A percentile compares a stretch with the other conserved stretches of the same genome.
These are phyloP conservation scores for Eulemur rubriventer DNA, from an alignment of 2,797 vertebrate genomes.

Conservation along the genomic window DNA sequence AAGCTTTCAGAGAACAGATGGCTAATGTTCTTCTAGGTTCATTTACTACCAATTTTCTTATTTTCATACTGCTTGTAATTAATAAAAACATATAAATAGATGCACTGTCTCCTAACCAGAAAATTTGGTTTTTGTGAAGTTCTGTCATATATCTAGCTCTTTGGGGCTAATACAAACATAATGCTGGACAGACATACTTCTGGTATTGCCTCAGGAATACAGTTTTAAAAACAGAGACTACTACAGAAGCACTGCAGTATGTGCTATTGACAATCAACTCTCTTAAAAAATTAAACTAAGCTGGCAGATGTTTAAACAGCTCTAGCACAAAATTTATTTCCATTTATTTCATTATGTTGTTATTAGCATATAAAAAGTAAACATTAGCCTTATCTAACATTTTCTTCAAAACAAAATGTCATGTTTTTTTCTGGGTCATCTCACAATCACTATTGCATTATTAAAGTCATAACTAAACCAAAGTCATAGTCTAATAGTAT, in stretches of 20 bases:
- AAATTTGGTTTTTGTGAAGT: slow-evolving; percentile 30
- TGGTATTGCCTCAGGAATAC: slow-evolving; percentile 22
- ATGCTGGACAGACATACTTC: background rate
- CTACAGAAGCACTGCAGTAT: slow-evolving; percentile 49
- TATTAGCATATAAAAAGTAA: slow-evolving; percentile 36
- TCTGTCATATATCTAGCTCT: slow-evolving; percentile 2
- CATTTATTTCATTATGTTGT: slow-evolving; percentile 16
- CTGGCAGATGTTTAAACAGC: slow-evolving; percentile 44
- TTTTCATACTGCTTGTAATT: slow-evolving; percentile 68
- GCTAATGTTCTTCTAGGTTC: slow-evolving; percentile 63
- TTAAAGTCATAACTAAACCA: slow-evolving; percentile 64
- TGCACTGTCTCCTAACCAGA: background rate
- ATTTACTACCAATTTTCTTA: slow-evolving; percentile 66
- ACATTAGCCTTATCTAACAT: slow-evolving; percentile 33
- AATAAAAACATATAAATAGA: slow-evolving; percentile 68
- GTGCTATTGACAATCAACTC: background rate
- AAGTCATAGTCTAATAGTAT: slow-evolving; percentile 56
- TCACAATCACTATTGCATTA: slow-evolving; percentile 52
- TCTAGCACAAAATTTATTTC: slow-evolving; percentile 50
- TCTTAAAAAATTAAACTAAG: slow-evolving; percentile 33
- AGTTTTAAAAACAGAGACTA: slow-evolving; percentile 60
- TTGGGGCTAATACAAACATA: slow-evolving; percentile 15
- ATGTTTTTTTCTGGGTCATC: slow-evolving; percentile 55
- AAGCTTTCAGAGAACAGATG: slow-evolving; percentile 71
- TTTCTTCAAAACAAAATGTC: slow-evolving; percentile 50